A percentile compares a stretch with the other conserved stretches of the same genome.
phyloP scores from a whole-genome alignment of 2,797 vertebrate species.

The Rallus crepitans region DNA sequence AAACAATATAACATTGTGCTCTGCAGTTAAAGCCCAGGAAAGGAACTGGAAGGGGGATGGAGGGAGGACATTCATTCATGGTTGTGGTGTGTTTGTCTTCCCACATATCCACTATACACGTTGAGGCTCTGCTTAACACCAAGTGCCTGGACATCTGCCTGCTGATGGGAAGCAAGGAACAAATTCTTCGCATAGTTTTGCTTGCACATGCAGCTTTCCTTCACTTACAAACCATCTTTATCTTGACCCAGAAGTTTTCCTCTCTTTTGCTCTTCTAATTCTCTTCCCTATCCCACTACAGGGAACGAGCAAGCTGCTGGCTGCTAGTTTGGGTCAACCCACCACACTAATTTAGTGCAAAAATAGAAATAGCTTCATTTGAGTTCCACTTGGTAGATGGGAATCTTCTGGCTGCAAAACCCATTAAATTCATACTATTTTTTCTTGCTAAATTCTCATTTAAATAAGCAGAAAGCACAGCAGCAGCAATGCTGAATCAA shows the following conservation, averaged over 20 bases:
- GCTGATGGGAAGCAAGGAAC: background rate
- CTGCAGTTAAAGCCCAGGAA: background rate
- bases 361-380: background rate
- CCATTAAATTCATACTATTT: background rate
- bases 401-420: background rate
- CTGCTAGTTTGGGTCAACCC: background rate
- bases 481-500: background rate
- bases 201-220: background rate
- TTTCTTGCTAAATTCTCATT: background rate
- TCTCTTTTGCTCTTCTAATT: background rate
- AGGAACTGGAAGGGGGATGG: background rate
- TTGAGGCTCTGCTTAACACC: background rate
- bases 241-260: background rate
- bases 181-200: background rate
- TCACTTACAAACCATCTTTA: background rate
- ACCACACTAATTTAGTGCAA: background rate
- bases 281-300: background rate
- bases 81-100: background rate
- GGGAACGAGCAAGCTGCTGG: background rate
- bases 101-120: accelerated
- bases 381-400: background rate
- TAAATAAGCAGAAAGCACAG: background rate
- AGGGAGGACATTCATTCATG: background rate
- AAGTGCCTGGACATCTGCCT: background rate
- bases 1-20: background rate